phyloP scores from a whole-genome alignment of 2,888 invertebrate genomes.

The Marasmarcha lunaedactyla region DNA sequence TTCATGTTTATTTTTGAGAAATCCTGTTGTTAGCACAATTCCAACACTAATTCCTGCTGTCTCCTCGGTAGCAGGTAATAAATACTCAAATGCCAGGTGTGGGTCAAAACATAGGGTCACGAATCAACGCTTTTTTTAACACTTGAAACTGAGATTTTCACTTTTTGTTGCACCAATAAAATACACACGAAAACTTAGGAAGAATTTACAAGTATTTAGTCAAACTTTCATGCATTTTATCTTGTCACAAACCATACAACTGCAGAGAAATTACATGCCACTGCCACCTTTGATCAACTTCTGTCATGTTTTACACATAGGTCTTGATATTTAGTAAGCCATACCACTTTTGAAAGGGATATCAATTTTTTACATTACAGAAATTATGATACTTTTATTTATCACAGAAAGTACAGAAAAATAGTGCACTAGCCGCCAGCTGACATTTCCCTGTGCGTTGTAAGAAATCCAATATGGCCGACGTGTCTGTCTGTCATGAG shows the following conservation, averaged over 20 bases:
- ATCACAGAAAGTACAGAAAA: slow-evolving; percentile 40
- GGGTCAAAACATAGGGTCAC: not conserved
- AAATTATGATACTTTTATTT: slow-evolving; percentile 13
- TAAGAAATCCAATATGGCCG: slow-evolving; percentile 69
- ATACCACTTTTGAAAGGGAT: slow-evolving; percentile 18
- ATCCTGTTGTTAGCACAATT: not conserved
- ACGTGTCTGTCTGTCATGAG: slow-evolving; percentile 37
- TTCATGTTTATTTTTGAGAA: slow-evolving; percentile 67
- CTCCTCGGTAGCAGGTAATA: not conserved
- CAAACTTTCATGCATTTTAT: slow-evolving; percentile 48
- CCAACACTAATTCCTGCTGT: not conserved
- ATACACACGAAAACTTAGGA: not conserved
- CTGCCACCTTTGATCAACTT: slow-evolving; percentile 55
- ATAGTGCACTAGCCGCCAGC: slow-evolving; percentile 58
- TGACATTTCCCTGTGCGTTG: slow-evolving; percentile 70
- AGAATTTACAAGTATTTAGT: slow-evolving; percentile 38
- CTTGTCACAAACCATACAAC: slow-evolving; percentile 64
- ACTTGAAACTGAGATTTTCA: slow-evolving; percentile 18
- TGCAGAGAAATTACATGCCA: slow-evolving; percentile 65
- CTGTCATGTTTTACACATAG: slow-evolving; percentile 49
- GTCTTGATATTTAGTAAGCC: slow-evolving; percentile 25
- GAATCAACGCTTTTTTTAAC: slow-evolving; percentile 15
- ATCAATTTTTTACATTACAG: slow-evolving; percentile 1
- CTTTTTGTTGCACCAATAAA: not conserved
- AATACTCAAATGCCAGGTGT: not conserved